A percentile compares a stretch with the other conserved stretches of the same genome.
Evolutionary conservation across 2,113 vertebrate genomes (phyloP).

Genomic region (Cyprinodon brontotheroides): DNA sequence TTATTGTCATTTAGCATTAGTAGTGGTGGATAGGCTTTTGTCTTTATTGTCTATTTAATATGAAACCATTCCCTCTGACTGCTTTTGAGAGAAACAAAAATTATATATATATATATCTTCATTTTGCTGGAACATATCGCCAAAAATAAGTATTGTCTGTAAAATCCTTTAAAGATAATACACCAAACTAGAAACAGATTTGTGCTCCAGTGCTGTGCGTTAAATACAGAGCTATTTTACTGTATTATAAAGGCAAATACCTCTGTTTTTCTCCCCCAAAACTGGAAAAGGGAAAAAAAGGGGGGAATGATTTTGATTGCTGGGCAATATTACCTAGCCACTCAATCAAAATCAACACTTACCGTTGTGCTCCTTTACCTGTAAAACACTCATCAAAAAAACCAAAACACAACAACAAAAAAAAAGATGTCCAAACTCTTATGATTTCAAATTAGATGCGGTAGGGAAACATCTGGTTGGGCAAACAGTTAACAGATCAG

Average conservation of each 20-base stretch:
- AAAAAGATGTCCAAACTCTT: conserved; percentile 47
- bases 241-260: conserved; percentile 1
- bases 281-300: conserved; percentile 28
- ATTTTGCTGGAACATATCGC: conserved; percentile 55
- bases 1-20: conserved; percentile 72
- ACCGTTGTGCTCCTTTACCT: conserved; percentile 78
- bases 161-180: conserved; percentile 63
- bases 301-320: conserved; percentile 71
- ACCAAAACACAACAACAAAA: conserved; percentile 35
- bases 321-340: conserved; percentile 50
- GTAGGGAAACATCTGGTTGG: conserved; percentile 43
- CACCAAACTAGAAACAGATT: conserved; percentile 53
- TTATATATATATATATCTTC: conserved; percentile 41
- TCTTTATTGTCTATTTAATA: conserved; percentile 64
- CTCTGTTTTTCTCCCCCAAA: conserved; percentile 43
- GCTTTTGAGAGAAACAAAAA: conserved; percentile 31
- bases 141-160: conserved; percentile 56
- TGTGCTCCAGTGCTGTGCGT: conserved; percentile 48
- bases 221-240: background rate
- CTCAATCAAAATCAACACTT: conserved; percentile 82
- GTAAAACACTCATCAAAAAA: conserved; percentile 41
- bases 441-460: conserved; percentile 37
- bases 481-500: conserved; percentile 62
- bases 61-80: conserved; percentile 53
- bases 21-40: conserved; percentile 50